Evolutionary conservation across 2,888 invertebrate species (phyloP).

Genomic region (Caprella mutica): DNA sequence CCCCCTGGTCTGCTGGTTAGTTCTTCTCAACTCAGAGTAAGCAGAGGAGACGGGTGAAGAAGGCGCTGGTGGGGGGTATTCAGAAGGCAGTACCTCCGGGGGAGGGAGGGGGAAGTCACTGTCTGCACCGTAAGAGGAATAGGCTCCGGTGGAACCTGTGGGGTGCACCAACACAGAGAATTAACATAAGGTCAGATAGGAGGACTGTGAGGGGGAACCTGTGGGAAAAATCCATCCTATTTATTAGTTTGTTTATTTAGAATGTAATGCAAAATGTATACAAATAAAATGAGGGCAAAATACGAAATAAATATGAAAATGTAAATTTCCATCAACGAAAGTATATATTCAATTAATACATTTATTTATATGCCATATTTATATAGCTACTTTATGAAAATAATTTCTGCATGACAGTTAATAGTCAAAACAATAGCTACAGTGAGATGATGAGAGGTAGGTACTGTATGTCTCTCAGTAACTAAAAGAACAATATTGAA

Average conservation of each 20-base stretch:
- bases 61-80: constrained; percentile 45
- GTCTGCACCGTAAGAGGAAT: constrained; percentile 28
- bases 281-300: neutral
- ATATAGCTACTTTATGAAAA: too few species aligned
- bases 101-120: constrained; percentile 31
- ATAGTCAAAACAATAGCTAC: too few species aligned
- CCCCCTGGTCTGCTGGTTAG: constrained; percentile 42
- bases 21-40: constrained; percentile 71
- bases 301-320: too few species aligned
- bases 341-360: too few species aligned
- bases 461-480: too few species aligned
- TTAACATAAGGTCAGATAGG: neutral
- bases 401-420: too few species aligned
- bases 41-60: constrained; percentile 84
- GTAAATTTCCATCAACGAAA: too few species aligned
- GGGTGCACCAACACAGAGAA: neutral
- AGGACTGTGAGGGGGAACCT: neutral
- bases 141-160: too few species aligned
- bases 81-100: constrained; percentile 30
- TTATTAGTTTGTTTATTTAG: neutral
- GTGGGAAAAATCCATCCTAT: neutral
- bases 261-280: neutral
- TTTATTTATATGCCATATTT: too few species aligned
- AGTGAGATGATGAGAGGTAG: too few species aligned
- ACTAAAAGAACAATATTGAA: too few species aligned